Conservation (phyloP, 2,888 invertebrate genomes). For the Tridacna crocea region DNA sequence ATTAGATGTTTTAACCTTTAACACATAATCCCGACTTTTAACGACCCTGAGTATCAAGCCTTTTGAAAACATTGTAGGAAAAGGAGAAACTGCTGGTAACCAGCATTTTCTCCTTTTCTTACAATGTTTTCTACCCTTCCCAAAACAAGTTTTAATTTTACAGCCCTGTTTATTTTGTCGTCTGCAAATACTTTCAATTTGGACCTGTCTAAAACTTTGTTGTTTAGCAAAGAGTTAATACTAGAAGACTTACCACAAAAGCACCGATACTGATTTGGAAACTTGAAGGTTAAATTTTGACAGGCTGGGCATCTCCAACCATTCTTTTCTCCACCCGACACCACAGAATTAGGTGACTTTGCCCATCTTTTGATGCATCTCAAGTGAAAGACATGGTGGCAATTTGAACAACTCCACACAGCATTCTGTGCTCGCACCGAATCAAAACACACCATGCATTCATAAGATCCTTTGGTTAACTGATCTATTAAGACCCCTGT, state of each 20-base stretch:
- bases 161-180: too few species aligned
- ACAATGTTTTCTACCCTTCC: too few species aligned
- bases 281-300: constrained; percentile 89
- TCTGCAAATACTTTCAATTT: too few species aligned
- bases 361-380: constrained; percentile 97
- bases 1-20: too few species aligned
- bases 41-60: too few species aligned
- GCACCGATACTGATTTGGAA: constrained; percentile 93
- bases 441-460: constrained; percentile 98
- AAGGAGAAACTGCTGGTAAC: too few species aligned
- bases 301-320: constrained; percentile 99
- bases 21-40: too few species aligned
- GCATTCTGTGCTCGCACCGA: constrained; percentile 91
- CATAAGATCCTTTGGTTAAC: constrained; percentile 91
- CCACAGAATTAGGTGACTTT: constrained; percentile 73
- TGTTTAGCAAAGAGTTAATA: too few species aligned
- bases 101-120: too few species aligned
- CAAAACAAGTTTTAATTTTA: too few species aligned
- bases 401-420: constrained; percentile 96
- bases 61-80: too few species aligned
- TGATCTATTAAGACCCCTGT: constrained; percentile 89
- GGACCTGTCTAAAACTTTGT: too few species aligned
- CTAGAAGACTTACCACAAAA: constrained; percentile 91
- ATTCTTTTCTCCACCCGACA: constrained; percentile 81
- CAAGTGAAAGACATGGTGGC: constrained; percentile 96